These are phyloP conservation scores for Trididemnum clinides DNA, from an alignment of 23 tunicate genomes.

Conservation along the genomic window DNA sequence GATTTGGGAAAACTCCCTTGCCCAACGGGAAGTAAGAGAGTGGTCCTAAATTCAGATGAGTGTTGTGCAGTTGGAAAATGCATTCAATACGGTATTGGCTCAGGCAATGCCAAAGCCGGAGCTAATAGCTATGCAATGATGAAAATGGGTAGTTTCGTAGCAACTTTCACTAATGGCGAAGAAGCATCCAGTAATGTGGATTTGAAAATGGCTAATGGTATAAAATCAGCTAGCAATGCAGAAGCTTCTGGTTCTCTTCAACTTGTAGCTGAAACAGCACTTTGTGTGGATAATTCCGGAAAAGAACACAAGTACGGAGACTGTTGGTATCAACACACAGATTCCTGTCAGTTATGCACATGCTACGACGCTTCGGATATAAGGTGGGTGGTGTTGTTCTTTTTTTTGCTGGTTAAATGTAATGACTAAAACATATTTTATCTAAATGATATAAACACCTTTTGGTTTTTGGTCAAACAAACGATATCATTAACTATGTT, in stretches of 20 bases:
- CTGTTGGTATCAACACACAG: conserved; percentile 49
- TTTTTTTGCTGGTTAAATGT: no score
- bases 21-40: conserved; percentile 67
- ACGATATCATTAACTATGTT: no score
- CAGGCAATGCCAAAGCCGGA: neutral
- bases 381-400: conserved; percentile 43
- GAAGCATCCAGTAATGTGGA: neutral
- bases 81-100: neutral
- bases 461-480: no score
- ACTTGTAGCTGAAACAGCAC: conserved; percentile 17
- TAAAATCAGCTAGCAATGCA: neutral
- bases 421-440: no score
- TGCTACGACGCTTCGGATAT: conserved; percentile 48
- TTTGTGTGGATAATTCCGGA: conserved; percentile 46
- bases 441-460: no score
- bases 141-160: neutral
- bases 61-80: conserved; percentile 88
- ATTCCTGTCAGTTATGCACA: conserved; percentile 54
- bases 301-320: conserved; percentile 48
- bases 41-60: conserved; percentile 63
- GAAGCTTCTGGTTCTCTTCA: neutral
- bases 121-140: neutral
- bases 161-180: neutral
- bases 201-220: neutral
- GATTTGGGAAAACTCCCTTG: conserved; percentile 62